phyloP scores from a whole-genome alignment of 2,888 invertebrate species.

The Dendrolimus houi region DNA sequence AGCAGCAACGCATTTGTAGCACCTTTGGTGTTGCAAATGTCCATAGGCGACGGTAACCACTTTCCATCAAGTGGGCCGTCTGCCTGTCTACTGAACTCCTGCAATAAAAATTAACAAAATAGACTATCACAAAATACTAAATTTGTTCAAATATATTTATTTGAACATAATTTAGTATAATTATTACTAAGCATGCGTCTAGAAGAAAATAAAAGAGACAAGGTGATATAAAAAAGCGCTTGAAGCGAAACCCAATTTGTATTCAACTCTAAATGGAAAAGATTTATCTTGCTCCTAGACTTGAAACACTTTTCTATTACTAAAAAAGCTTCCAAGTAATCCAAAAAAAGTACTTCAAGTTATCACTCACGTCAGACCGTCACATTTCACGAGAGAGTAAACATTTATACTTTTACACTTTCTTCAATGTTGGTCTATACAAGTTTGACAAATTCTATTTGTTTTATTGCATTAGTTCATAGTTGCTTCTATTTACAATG shows the following conservation, averaged over 20 bases:
- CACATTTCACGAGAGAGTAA: not conserved
- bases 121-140: too few species aligned
- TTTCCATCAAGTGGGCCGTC: too few species aligned
- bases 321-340: not conserved
- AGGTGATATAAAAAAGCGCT: not conserved
- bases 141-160: too few species aligned
- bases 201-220: too few species aligned
- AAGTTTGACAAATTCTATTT: not conserved
- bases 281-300: constrained; percentile 1
- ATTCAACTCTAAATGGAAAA: not conserved
- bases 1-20: too few species aligned
- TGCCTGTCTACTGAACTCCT: too few species aligned
- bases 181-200: too few species aligned
- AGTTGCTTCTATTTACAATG: too few species aligned
- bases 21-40: too few species aligned
- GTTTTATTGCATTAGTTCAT: not conserved
- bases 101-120: too few species aligned
- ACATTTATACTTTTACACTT: not conserved
- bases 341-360: not conserved
- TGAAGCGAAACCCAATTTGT: constrained; percentile 1
- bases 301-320: constrained; percentile 2
- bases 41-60: too few species aligned
- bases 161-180: too few species aligned
- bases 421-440: not conserved
- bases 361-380: not conserved